These are phyloP conservation scores for Leptinotarsa texana DNA, from an alignment of 1,140 invertebrate species.

Conservation along the genomic window DNA sequence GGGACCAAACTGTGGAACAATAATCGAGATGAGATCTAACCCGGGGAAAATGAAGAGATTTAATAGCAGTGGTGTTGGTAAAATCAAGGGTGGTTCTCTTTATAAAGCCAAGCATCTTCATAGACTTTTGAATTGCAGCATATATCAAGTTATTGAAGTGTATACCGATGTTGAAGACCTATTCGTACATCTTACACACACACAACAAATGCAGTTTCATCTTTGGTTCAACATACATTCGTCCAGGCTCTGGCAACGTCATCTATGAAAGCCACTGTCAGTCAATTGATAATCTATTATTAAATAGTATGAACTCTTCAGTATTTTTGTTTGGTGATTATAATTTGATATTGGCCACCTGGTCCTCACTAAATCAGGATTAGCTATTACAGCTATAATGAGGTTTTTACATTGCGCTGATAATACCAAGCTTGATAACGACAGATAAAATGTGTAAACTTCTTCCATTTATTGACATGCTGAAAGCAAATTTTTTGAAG, in stretches of 20 bases:
- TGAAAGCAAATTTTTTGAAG: no score
- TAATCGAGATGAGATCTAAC: no score
- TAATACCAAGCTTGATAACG: no score
- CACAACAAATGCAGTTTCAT: not conserved
- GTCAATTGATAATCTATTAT: not conserved
- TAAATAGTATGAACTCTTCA: not conserved
- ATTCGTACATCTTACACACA: not conserved
- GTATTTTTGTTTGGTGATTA: constrained; percentile 14
- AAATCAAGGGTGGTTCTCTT: no score
- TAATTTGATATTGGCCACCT: constrained; percentile 11
- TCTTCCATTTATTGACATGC: no score
- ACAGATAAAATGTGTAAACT: no score
- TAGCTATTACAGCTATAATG: not conserved
- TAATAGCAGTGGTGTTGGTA: no score
- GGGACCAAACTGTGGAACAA: no score
- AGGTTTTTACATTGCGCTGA: no score
- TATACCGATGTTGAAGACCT: not conserved
- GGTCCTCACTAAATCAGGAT: constrained; percentile 12
- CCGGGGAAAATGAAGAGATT: no score
- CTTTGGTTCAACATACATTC: not conserved
- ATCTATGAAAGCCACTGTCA: constrained; percentile 1
- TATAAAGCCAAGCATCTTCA: no score
- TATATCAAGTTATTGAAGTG: not conserved
- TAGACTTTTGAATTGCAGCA: not conserved
- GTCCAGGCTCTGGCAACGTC: not conserved